Evolutionary conservation across 2,888 invertebrate genomes (phyloP), one percentile per base, ranked within the genome.

Genomic region (Agriopis leucophaearia): DNA sequence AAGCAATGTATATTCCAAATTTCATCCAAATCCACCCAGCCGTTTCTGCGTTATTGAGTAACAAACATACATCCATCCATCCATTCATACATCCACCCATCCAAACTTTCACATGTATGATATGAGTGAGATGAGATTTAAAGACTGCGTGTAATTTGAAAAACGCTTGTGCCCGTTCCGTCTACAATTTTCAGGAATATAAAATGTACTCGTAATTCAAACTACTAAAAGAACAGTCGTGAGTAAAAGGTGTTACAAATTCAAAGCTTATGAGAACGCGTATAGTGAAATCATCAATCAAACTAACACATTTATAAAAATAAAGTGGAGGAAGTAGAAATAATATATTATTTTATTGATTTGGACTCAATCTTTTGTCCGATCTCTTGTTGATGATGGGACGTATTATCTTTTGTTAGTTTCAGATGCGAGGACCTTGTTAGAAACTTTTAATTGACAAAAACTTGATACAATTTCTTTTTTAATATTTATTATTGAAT

Each of bases 271-370:
- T 60, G 35, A 66, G 47, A 68, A 71, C 48, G 45, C 50, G 70
- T 72, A 72, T 74, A 76, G 74, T 76, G 75, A 78, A 81, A 85
- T 87, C 91, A 93, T 93, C 91, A 90, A 92, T 93, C 93, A 93
- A 86, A 82, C 75, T 84, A 90, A 91, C 91, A 90, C 89, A 85
- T 89, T 84, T 81, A 88, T 86, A 88, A 88, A 88, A 88, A 87
- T 83, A 86, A 86, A 85, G 81, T 81, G 78, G 82, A 88, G 91
- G 90, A 91, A 90, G 87, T 87, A 80, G 84, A 85, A 85, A 87
- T 89, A 91, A 92, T 91, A 85, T 89, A 90, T 92, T 90, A 90
- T 90, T 90, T 90, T 90, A 93, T 92, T 92, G 92, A 91, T 92
- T 90, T 87, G 85, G 84, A 78, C 81, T 79, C 86, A 92, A 93